Evolutionary conservation across 2,113 vertebrate genomes (phyloP).

Genomic region (Cynoglossus semilaevis): DNA sequence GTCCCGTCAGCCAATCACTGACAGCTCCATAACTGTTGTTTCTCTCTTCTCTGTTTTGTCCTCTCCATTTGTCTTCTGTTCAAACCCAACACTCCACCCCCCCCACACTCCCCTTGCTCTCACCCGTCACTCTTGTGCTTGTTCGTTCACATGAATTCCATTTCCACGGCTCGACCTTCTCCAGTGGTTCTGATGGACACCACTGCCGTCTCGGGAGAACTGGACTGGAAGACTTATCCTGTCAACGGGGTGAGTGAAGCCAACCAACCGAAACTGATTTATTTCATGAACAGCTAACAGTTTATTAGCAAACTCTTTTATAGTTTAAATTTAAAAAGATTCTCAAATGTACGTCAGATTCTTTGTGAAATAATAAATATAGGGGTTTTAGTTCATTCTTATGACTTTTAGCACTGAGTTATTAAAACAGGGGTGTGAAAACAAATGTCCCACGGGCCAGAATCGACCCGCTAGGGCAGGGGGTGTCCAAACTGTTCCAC

Average conservation of each 20-base stretch:
- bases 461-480: too few species aligned
- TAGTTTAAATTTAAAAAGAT: too few species aligned
- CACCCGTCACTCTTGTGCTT: slow-evolving; percentile 19
- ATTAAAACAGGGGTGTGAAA: too few species aligned
- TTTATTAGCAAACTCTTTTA: too few species aligned
- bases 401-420: too few species aligned
- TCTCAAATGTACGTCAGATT: too few species aligned
- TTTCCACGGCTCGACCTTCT: slow-evolving; percentile 9
- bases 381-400: too few species aligned
- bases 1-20: slow-evolving; percentile 50
- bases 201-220: slow-evolving; percentile 87
- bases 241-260: slow-evolving; percentile 91
- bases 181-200: slow-evolving; percentile 95
- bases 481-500: too few species aligned
- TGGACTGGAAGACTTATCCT: slow-evolving; percentile 96
- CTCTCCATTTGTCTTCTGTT: slow-evolving; percentile 58
- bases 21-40: slow-evolving; percentile 70
- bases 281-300: too few species aligned
- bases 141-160: slow-evolving; percentile 24
- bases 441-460: too few species aligned
- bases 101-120: slow-evolving; percentile 7
- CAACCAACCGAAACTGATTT: too few species aligned
- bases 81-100: slow-evolving; percentile 47
- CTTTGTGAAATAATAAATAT: too few species aligned
- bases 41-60: slow-evolving; percentile 60